Percentiles rank a stretch among this genome's conserved stretches.
Evolutionary conservation across 1,140 invertebrate genomes (phyloP).

Genomic region (Oppia nitens): DNA sequence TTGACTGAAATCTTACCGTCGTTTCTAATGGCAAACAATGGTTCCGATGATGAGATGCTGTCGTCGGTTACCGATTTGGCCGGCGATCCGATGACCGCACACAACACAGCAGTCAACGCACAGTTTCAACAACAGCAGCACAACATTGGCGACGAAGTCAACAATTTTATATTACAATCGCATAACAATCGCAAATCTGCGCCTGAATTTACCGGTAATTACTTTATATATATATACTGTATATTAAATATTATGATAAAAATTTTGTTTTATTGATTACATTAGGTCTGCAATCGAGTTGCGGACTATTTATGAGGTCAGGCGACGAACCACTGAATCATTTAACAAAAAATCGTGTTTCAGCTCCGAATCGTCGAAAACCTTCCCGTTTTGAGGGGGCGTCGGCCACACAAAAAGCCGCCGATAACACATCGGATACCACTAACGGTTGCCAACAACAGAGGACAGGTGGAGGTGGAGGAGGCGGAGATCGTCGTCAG

Average conservation of each 20-base stretch:
- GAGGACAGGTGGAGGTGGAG: too few species aligned
- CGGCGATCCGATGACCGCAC: background rate
- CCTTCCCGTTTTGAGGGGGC: constrained; percentile 13
- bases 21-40: constrained; percentile 43
- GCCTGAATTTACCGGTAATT: constrained; percentile 15
- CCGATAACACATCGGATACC: background rate
- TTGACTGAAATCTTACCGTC: constrained; percentile 59
- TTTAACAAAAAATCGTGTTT: constrained; percentile 20
- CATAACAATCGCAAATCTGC: background rate
- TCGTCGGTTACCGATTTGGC: background rate
- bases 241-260: too few species aligned
- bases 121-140: background rate
- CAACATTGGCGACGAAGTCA: background rate
- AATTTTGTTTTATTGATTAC: too few species aligned
- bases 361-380: constrained; percentile 12
- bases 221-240: too few species aligned
- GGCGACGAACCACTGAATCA: constrained; percentile 13
- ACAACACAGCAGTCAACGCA: background rate
- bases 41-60: constrained; percentile 58
- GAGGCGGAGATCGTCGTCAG: background rate
- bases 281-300: constrained; percentile 8
- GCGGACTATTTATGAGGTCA: background rate
- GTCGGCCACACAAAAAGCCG: background rate
- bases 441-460: too few species aligned
- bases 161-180: background rate